Base-by-base conservation (phyloP, 2,888 invertebrate species). In the Napeogenes sylphis region DNA sequence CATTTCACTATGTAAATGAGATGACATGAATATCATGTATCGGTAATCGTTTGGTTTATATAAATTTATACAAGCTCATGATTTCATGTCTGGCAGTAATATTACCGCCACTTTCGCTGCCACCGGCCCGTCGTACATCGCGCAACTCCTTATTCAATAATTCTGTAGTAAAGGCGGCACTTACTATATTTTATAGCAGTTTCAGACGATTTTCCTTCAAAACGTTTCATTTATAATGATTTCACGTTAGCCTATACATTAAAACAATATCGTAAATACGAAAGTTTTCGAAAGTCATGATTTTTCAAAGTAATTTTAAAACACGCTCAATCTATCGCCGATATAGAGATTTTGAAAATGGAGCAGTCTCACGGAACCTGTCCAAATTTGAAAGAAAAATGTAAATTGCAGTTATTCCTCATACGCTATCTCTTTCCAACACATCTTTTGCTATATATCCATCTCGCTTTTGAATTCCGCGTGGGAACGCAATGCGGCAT, bases 401-500 rank as follows among this genome's bases (percentile, higher is more conserved):
- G 75, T 76, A 82, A 84, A 83, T 82, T 81, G 71, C 71, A 63
- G 47, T 45, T 51, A 55, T 55, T 33, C 59, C 63, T 64, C 59
- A 62, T 56, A 35, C 45, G 54, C 56, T 53, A 62, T 77, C 77
- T 71, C 72, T 58, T 69, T 78, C 68, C 61, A 70, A 53, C 64
- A 38, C 59, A 66, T 60, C 47, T 66, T 63, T 68, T 71, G 68
- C 67, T 65, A 66, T 72, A 74, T 66, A 72, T 71, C 65, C 70
- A 71, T 78, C 78, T 74, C 73, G 72, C 51, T 69, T 75, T 79
- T 71, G 75, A 83, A 82, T 84, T 80, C 82, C 73, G 76, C 87
- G 89, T 89, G 90, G 87, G 90, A 90, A 89, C 79, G 75, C 75
- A 84, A 83, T 82, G 84, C 78, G 66, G 78, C 76, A 71, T 63